These are phyloP conservation scores for Hydrozoanthus tunicans DNA, from an alignment of 64 coral and sea anemone species.

Conservation along the genomic window DNA sequence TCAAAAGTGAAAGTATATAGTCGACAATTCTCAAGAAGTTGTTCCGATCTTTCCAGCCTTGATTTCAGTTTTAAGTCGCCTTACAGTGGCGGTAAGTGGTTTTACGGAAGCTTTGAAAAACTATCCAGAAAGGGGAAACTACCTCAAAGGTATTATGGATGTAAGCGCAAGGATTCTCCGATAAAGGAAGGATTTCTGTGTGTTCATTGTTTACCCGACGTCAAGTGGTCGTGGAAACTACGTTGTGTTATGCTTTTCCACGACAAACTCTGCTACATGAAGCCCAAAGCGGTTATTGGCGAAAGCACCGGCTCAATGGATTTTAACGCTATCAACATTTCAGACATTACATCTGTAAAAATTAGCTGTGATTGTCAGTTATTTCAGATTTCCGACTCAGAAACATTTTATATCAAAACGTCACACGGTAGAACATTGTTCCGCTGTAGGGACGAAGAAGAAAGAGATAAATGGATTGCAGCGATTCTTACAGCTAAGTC, in stretches of 20 bases:
- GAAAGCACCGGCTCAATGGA: conserved; percentile 12
- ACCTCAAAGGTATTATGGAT: conserved; percentile 18
- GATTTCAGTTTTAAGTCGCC: not conserved
- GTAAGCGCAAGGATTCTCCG: conserved; percentile 8
- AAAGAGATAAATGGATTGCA: conserved; percentile 31
- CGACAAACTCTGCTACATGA: conserved; percentile 38
- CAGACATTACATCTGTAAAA: conserved; percentile 21
- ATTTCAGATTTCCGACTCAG: conserved; percentile 3
- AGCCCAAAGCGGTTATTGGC: not conserved
- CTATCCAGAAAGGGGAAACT: not conserved
- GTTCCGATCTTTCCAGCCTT: conserved; percentile 10
- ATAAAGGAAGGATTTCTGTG: conserved; percentile 42
- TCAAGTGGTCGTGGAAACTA: conserved; percentile 26
- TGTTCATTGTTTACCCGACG: conserved; percentile 35
- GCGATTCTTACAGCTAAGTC: conserved; percentile 24
- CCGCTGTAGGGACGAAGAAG: conserved; percentile 29
- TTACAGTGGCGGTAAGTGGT: not conserved
- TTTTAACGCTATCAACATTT: conserved; percentile 11
- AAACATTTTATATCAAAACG: conserved; percentile 24
- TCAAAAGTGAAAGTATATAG: not conserved
- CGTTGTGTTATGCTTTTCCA: conserved; percentile 32
- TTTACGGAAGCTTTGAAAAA: conserved; percentile 14
- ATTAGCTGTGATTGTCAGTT: not conserved
- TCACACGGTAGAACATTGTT: not conserved
- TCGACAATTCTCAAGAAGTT: not conserved